phyloP scores from a whole-genome alignment of 2,797 vertebrate species.

The Hylomyscus alleni region DNA sequence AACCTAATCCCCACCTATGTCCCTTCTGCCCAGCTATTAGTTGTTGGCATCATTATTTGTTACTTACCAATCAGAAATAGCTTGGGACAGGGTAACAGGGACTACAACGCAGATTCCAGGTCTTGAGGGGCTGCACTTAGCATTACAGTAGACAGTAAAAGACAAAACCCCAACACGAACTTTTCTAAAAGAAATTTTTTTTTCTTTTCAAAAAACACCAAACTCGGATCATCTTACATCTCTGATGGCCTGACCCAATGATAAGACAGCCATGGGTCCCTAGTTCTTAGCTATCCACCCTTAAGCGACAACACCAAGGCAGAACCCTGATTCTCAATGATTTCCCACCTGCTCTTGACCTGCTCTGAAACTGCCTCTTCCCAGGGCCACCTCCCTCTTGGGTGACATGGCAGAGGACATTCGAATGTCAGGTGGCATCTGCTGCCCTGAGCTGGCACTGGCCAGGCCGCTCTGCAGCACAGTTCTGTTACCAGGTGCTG shows the following conservation, averaged over 20 bases:
- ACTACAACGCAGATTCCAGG: background rate
- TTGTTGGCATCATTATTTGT: background rate
- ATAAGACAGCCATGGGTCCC: accelerated
- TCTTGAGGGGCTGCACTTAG: background rate
- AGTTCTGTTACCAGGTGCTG: background rate
- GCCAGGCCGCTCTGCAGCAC: accelerated
- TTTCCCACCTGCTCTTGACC: background rate
- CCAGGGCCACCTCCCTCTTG: background rate
- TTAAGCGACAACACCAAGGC: accelerated
- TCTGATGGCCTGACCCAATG: too few relatives aligned
- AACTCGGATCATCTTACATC: background rate
- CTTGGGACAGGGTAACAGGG: background rate
- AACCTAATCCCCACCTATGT: background rate
- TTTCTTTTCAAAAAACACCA: background rate
- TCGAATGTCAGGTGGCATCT: background rate
- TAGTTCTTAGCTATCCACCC: background rate
- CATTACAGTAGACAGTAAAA: background rate
- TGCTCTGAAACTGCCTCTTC: background rate
- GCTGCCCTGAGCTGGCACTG: background rate
- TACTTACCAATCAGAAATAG: background rate
- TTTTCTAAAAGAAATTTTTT: background rate
- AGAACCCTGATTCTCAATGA: accelerated
- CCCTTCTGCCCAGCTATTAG: background rate
- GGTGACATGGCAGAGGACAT: accelerated
- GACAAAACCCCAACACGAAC: background rate